Conservation (phyloP, 2,888 invertebrate genomes). For the Drosophila silvestris region DNA sequence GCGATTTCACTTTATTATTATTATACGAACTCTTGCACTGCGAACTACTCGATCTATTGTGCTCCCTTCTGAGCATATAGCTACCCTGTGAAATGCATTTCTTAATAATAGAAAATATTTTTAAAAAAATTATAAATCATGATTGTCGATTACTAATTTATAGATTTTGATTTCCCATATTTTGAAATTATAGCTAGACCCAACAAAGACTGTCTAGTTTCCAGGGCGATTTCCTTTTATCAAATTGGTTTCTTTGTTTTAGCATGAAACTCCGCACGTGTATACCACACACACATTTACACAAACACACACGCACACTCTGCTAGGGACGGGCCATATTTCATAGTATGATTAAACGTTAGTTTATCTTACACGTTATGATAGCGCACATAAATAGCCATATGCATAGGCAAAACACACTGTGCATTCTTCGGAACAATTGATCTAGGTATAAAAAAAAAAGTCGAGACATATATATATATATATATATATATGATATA, state of each 20-base stretch:
- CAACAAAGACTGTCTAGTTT: background rate
- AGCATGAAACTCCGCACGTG: background rate
- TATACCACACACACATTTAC: background rate
- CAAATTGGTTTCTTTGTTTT: background rate
- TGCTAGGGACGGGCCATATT: background rate
- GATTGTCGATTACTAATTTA: background rate
- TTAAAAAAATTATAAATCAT: no score
- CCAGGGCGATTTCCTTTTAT: background rate
- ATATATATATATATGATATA: background rate
- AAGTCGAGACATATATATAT: background rate
- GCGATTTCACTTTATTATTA: no score
- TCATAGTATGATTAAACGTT: background rate
- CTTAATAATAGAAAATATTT: no score
- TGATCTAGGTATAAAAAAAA: background rate
- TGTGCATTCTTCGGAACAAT: constrained; percentile 29
- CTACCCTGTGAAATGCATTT: no score
- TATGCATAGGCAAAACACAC: constrained; percentile 23
- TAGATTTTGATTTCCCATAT: background rate
- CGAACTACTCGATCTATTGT: no score
- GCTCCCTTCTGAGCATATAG: no score
- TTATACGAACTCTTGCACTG: no score
- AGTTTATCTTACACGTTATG: constrained; percentile 41
- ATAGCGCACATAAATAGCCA: constrained; percentile 30
- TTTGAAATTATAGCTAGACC: background rate
- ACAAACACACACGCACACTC: background rate